A percentile compares a stretch with the other conserved stretches of the same genome.
Evolutionary conservation across 2,797 vertebrate genomes (phyloP).

Genomic region (Darevskia mixta): DNA sequence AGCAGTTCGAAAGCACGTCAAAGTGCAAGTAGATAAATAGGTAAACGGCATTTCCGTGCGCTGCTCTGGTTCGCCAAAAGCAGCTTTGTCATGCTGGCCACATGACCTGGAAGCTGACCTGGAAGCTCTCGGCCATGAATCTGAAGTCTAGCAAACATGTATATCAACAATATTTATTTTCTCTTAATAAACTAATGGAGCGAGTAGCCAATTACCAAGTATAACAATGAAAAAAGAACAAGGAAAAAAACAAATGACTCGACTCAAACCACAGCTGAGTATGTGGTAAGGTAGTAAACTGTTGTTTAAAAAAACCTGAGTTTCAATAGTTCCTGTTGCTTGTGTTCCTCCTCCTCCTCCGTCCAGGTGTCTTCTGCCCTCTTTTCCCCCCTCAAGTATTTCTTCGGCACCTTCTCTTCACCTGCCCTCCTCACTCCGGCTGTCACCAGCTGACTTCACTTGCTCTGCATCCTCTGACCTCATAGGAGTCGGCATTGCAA

Average conservation of each 20-base stretch:
- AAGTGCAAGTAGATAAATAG: no score
- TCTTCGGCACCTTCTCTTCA: background rate
- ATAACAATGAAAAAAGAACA: background rate
- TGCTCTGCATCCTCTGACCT: background rate
- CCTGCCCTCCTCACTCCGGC: background rate
- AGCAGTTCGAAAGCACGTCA: no score
- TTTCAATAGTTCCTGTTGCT: background rate
- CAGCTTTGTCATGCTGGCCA: no score
- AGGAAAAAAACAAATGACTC: background rate
- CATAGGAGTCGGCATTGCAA: background rate
- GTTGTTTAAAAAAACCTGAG: no score
- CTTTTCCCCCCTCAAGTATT: background rate
- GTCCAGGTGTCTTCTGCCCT: background rate
- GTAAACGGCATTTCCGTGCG: no score
- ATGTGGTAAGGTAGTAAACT: no score
- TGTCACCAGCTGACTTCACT: background rate
- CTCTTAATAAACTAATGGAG: no score
- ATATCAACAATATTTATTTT: no score
- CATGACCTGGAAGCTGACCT: no score
- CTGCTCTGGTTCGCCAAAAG: no score
- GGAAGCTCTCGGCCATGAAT: no score
- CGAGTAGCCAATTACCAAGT: background rate
- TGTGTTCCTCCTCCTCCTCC: background rate
- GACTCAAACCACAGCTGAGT: background rate
- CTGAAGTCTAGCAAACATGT: no score